Base-by-base conservation (phyloP, 1,140 invertebrate species). In the Adelges cooleyi region DNA sequence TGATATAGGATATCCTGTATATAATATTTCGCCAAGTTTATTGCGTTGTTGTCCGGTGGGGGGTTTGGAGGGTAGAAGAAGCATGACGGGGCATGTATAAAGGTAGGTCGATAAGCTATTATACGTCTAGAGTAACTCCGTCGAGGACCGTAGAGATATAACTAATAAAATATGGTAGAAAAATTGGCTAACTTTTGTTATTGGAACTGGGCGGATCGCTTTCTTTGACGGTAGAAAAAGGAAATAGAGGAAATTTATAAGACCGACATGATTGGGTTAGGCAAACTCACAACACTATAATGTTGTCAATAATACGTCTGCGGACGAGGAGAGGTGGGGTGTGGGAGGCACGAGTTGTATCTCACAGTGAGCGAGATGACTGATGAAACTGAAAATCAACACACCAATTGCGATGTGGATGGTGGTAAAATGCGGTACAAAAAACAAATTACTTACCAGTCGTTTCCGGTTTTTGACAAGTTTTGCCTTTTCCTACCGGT, bases 401-500 rank as follows among this genome's bases (percentile, higher is more conserved):
- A 33, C 29, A 33, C 29, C 29, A 33, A 33, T 33, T 33, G 11
- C 29, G 29, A 33, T n/a, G 29, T 33, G 11, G 29, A 33, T 33
- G 29, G 11, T 33, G 29, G 29, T 6, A 33, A 33, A 6, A 33
- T 33, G 11, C 11, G 3, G 22, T 15, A 44, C 38, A 62, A 62
- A 48, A 46, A 48, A 29, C 56, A 29, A 62, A 62, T 51, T 62
- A 81, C 82, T 84, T 74, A 88, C 86, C 86, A 87, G 73, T 88
- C 86, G 74, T 86, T 87, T 73, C 85, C 86, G 42, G 85, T 87
- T 80, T 88, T 87, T 68, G 83, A 80, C 67, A 86, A 79, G 75
- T 87, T 88, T 74, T 87, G 85, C 67, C 86, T 76, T 73, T 89
- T 89, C 68, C 86, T 78, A 67, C 86, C 86, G 53, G 86, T 87